phyloP scores from a whole-genome alignment of 2,888 invertebrate species.

The Andrena chrysosceles region DNA sequence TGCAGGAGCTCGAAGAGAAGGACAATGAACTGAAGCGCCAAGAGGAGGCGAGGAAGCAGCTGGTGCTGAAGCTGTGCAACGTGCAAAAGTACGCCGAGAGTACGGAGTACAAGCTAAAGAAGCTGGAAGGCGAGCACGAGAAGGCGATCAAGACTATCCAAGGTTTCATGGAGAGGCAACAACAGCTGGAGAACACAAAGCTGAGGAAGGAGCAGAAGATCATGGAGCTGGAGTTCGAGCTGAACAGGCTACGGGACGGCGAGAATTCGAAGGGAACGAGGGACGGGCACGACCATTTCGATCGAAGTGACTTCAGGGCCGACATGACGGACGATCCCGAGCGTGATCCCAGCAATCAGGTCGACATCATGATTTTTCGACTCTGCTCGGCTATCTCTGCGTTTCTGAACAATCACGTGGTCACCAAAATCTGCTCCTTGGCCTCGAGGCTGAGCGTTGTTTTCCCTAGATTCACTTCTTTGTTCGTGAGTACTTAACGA shows the following conservation, averaged over 20 bases:
- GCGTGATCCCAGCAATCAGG: slow-evolving; percentile 80
- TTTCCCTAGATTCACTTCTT: neutral
- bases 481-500: neutral
- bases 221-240: slow-evolving; percentile 75
- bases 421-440: slow-evolving; percentile 6
- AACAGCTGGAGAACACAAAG: slow-evolving; percentile 86
- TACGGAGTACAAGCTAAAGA: slow-evolving; percentile 82
- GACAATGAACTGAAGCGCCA: slow-evolving; percentile 76
- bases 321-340: slow-evolving; percentile 77
- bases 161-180: slow-evolving; percentile 87
- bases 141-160: slow-evolving; percentile 87
- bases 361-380: slow-evolving; percentile 72
- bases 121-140: slow-evolving; percentile 86
- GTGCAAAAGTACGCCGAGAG: slow-evolving; percentile 75
- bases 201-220: slow-evolving; percentile 78
- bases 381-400: slow-evolving; percentile 49
- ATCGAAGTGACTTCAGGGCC: slow-evolving; percentile 71
- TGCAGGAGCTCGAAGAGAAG: slow-evolving; percentile 80
- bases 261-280: slow-evolving; percentile 58
- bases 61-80: slow-evolving; percentile 78
- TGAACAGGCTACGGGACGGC: slow-evolving; percentile 62
- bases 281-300: slow-evolving; percentile 55
- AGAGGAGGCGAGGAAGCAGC: slow-evolving; percentile 81
- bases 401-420: slow-evolving; percentile 43
- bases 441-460: neutral